Percentiles rank a stretch among this genome's conserved stretches.
Evolutionary conservation across 2,888 invertebrate genomes (phyloP).

Genomic region (Penaeus monodon): DNA sequence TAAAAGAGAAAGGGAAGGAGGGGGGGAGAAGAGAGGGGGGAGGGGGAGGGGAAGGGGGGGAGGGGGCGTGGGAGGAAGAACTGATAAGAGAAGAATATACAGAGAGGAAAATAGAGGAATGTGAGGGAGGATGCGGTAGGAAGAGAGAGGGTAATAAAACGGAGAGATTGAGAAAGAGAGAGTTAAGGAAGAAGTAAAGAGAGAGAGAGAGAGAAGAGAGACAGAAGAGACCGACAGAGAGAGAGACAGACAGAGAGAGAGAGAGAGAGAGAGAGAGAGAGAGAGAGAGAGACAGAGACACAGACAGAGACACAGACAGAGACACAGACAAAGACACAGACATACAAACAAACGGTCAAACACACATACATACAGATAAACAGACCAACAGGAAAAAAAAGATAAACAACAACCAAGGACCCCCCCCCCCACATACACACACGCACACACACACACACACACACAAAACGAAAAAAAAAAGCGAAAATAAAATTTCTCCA

Average conservation of each 20-base stretch:
- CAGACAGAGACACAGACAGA: background rate
- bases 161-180: background rate
- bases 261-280: constrained; percentile 12
- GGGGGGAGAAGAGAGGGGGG: background rate
- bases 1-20: background rate
- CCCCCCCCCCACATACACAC: too few species aligned
- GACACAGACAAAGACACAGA: background rate
- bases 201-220: background rate
- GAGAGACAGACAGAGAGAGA: background rate
- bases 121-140: constrained; percentile 5
- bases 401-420: too few species aligned
- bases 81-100: background rate
- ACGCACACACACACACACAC: too few species aligned
- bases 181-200: background rate
- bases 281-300: background rate
- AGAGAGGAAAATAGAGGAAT: constrained; percentile 3
- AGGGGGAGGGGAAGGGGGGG: background rate
- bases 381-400: background rate
- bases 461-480: too few species aligned
- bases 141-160: background rate
- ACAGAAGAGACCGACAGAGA: background rate
- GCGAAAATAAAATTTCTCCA: too few species aligned
- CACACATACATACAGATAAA: background rate
- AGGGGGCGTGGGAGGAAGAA: background rate
- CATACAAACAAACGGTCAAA: too few species aligned